Conservation (phyloP, 2,797 vertebrate species). For the Helostoma temminkii region DNA sequence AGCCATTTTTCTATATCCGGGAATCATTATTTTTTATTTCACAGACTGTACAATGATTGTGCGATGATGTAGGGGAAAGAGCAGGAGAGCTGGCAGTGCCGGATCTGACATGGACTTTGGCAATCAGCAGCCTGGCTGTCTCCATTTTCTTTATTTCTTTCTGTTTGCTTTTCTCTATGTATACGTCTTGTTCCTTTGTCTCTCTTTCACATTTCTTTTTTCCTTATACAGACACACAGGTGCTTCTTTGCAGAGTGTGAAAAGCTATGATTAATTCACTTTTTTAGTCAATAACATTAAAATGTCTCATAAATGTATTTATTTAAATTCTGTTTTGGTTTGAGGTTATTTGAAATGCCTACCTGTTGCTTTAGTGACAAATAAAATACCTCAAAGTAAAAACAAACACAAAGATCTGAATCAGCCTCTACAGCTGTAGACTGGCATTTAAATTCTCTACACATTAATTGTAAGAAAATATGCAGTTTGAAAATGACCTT, state of each 20-base stretch:
- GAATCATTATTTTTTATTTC: neutral
- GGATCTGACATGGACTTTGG: constrained; percentile 78
- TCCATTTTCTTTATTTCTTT: constrained; percentile 53
- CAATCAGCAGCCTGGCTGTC: constrained; percentile 73
- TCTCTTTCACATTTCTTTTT: constrained; percentile 30
- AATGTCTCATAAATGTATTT: neutral
- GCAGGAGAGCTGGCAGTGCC: constrained; percentile 60
- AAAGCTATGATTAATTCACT: neutral
- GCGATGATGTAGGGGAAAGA: constrained; percentile 26
- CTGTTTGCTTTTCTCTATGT: too few species aligned
- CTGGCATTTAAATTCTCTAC: neutral
- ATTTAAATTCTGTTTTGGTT: neutral
- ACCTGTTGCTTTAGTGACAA: neutral
- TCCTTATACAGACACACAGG: neutral
- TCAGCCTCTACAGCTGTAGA: neutral
- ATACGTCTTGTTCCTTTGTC: constrained; percentile 34
- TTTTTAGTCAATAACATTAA: too few species aligned
- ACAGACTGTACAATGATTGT: constrained; percentile 59
- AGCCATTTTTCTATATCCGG: neutral
- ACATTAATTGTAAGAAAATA: neutral
- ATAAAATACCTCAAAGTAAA: constrained; percentile 2
- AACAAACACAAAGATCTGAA: constrained; percentile 2
- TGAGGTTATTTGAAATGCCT: neutral
- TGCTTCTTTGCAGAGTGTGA: neutral
- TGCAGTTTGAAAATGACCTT: constrained; percentile 12